Conservation (phyloP, 1,140 invertebrate species). For the Apocrypta bakeri region DNA sequence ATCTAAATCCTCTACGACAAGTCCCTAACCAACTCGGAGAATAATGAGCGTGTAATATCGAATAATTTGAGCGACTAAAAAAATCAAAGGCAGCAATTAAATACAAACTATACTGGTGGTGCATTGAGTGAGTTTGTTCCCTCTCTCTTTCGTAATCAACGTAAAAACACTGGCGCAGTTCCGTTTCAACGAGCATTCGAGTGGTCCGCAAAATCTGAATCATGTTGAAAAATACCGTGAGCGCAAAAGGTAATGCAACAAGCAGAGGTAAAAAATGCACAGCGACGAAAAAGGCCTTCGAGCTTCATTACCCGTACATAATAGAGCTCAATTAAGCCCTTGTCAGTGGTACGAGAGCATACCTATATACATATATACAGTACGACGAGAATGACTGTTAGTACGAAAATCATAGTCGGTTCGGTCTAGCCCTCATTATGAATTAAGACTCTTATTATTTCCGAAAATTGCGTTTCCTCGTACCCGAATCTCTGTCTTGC, state of each 20-base stretch:
- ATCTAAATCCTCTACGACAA: too few relatives aligned
- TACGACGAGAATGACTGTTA: not conserved
- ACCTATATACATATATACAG: not conserved
- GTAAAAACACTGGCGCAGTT: not conserved
- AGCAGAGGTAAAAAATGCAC: constrained; percentile 7
- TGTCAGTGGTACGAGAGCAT: not conserved
- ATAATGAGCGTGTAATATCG: too few relatives aligned
- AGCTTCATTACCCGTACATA: constrained; percentile 32
- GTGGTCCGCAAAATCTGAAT: not conserved
- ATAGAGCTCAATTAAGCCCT: constrained; percentile 41
- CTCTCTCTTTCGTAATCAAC: too few relatives aligned
- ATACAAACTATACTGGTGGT: too few relatives aligned
- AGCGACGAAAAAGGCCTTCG: not conserved
- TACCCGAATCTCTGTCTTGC: not conserved
- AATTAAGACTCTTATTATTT: constrained; percentile 34
- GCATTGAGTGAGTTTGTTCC: too few relatives aligned
- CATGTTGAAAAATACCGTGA: not conserved
- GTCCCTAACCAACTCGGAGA: too few relatives aligned
- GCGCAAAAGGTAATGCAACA: not conserved
- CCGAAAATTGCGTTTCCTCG: constrained; percentile 22
- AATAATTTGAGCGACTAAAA: too few relatives aligned
- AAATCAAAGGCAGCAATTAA: too few relatives aligned
- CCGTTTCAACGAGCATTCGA: not conserved
- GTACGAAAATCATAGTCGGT: too few relatives aligned
- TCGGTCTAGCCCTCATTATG: constrained; percentile 11